These are phyloP conservation scores for Drosophila kuntzei DNA, from an alignment of 2,888 invertebrate species.

Conservation along the genomic window DNA sequence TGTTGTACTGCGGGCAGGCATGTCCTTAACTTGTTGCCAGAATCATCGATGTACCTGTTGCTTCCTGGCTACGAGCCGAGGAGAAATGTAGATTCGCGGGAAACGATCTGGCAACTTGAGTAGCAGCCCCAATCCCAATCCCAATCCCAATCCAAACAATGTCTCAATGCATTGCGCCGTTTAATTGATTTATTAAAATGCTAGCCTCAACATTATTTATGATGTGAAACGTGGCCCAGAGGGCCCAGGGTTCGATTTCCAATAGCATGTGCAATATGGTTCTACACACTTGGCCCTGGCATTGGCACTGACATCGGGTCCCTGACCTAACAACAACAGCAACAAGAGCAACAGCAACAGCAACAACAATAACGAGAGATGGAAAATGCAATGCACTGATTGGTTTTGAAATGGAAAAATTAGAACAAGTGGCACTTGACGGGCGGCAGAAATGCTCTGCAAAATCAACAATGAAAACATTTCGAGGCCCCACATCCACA, in stretches of 20 bases:
- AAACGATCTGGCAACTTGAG: constrained; percentile 71
- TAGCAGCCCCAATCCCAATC: constrained; percentile 45
- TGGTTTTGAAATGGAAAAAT: constrained; percentile 79
- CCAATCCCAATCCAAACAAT: constrained; percentile 23
- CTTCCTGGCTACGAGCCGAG: constrained; percentile 51
- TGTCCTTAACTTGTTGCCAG: constrained; percentile 60
- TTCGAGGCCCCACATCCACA: constrained; percentile 38
- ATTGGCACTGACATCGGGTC: constrained; percentile 32
- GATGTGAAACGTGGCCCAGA: constrained; percentile 55
- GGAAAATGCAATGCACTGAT: constrained; percentile 51
- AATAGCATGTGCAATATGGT: constrained; percentile 8
- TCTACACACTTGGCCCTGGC: constrained; percentile 23
- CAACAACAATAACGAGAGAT: neutral
- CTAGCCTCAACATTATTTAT: constrained; percentile 65
- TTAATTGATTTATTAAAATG: constrained; percentile 79
- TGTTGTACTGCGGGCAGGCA: constrained; percentile 51
- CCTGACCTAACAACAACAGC: constrained; percentile 20
- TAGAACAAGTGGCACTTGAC: constrained; percentile 78
- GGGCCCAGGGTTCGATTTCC: constrained; percentile 47
- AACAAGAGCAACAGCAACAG: constrained; percentile 3
- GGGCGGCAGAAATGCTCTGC: constrained; percentile 38
- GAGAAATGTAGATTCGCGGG: constrained; percentile 76
- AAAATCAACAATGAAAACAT: constrained; percentile 81
- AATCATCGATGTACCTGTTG: constrained; percentile 71
- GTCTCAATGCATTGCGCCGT: constrained; percentile 45